Percentiles rank a stretch among this genome's conserved stretches.
These are phyloP conservation scores for Xanthostigma xanthostigma DNA, from an alignment of 2,888 invertebrate genomes.

Conservation along the genomic window DNA sequence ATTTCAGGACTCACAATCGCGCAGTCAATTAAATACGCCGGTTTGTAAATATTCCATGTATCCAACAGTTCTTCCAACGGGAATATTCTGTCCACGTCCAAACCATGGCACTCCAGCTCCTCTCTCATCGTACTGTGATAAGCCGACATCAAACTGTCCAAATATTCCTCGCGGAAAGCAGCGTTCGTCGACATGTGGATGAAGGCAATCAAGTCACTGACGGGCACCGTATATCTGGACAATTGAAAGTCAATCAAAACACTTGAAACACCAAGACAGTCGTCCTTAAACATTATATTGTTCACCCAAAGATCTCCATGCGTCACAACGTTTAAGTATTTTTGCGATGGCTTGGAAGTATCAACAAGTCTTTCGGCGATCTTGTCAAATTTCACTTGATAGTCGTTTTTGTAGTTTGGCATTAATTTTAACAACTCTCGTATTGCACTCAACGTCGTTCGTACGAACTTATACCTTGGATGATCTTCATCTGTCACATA, in stretches of 20 bases:
- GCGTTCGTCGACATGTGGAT: conserved; percentile 37
- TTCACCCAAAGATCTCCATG: conserved; percentile 51
- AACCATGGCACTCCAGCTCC: conserved; percentile 26
- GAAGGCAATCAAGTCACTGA: conserved; percentile 41
- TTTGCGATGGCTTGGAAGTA: conserved; percentile 19
- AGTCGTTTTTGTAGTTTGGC: conserved; percentile 8
- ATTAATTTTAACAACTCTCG: conserved; percentile 15
- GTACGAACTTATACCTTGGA: conserved; percentile 20
- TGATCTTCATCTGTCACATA: conserved; percentile 20
- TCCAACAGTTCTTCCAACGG: conserved; percentile 29
- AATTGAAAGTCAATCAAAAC: conserved; percentile 56
- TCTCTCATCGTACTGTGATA: conserved; percentile 37
- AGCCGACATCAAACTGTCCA: conserved; percentile 32
- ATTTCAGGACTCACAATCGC: conserved; percentile 36
- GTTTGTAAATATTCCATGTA: conserved; percentile 33
- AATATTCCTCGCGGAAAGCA: conserved; percentile 31
- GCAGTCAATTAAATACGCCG: conserved; percentile 38
- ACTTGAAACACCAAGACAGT: conserved; percentile 36
- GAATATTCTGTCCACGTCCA: conserved; percentile 30
- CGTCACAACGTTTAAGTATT: conserved; percentile 35
- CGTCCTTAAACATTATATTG: conserved; percentile 38
- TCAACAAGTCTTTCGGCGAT: no score
- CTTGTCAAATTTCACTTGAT: no score
- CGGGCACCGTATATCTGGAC: conserved; percentile 45
- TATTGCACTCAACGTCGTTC: conserved; percentile 15